Conservation (phyloP, 2,888 invertebrate genomes). For the Podotricha telesiphe region DNA sequence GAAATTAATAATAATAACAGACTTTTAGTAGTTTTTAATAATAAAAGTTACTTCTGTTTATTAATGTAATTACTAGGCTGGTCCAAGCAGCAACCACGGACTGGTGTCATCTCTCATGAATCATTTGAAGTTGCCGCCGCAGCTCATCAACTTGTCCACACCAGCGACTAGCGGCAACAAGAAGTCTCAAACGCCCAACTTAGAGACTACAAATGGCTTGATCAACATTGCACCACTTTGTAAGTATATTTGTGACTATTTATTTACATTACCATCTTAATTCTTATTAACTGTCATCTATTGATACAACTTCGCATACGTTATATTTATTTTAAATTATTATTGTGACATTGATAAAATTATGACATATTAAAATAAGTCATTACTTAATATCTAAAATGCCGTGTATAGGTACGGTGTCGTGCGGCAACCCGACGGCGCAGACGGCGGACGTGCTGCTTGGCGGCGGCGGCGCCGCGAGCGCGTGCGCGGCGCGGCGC, state of each 20-base stretch:
- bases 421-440: conserved; percentile 92
- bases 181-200: conserved; percentile 73
- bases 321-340: no score
- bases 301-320: background rate
- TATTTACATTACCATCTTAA: background rate
- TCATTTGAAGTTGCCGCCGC: conserved; percentile 82
- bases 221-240: conserved; percentile 96
- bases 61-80: conserved; percentile 63
- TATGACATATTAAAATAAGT: no score
- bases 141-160: conserved; percentile 78
- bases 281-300: background rate
- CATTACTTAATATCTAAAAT: no score
- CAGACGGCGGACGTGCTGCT: conserved; percentile 95
- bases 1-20: no score
- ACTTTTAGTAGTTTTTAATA: background rate
- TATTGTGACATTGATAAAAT: no score
- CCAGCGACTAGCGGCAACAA: conserved; percentile 72
- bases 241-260: conserved; percentile 60
- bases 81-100: conserved; percentile 87
- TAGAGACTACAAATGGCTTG: conserved; percentile 89
- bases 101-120: conserved; percentile 87
- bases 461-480: conserved; percentile 88
- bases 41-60: background rate
- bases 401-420: conserved; percentile 83
- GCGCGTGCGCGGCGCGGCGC: conserved; percentile 90